Evolutionary conservation across 30 jellyfish, hydroid and myxozoan species (phyloP).

Genomic region (Aurelia coerulea): DNA sequence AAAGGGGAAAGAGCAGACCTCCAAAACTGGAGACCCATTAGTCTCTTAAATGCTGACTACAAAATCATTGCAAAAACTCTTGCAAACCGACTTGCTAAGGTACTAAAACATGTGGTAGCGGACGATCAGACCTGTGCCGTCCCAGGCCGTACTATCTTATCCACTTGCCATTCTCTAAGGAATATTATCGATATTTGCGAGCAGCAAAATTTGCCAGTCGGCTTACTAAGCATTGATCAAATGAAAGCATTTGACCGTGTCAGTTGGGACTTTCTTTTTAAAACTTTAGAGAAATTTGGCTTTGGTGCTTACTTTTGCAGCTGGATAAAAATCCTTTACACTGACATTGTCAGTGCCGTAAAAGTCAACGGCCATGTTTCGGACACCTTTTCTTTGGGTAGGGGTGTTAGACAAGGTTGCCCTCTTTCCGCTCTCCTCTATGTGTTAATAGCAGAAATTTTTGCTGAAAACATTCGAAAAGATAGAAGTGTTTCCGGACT

Average conservation of each 20-base stretch:
- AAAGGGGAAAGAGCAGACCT: constrained; percentile 31
- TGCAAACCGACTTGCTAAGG: constrained; percentile 36
- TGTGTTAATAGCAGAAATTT: constrained; percentile 16
- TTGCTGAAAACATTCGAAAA: background rate
- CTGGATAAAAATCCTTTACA: constrained; percentile 14
- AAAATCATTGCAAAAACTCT: constrained; percentile 41
- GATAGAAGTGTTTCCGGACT: constrained; percentile 1
- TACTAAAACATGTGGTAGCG: constrained; percentile 13
- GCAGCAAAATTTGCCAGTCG: constrained; percentile 11
- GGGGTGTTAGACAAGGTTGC: constrained; percentile 54
- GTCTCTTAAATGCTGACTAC: constrained; percentile 49
- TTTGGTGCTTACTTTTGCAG: constrained; percentile 11
- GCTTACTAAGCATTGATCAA: constrained; percentile 19
- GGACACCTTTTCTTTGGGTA: background rate
- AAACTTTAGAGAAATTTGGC: constrained; percentile 6
- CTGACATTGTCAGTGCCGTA: constrained; percentile 1
- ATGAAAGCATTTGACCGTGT: constrained; percentile 51
- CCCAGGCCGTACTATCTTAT: constrained; percentile 34
- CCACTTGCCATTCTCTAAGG: constrained; percentile 20
- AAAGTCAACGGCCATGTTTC: constrained; percentile 29
- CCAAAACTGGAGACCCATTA: constrained; percentile 47
- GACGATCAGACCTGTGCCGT: constrained; percentile 47
- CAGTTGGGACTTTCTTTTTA: background rate
- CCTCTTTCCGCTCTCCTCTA: constrained; percentile 35
- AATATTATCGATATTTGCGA: constrained; percentile 24